Evolutionary conservation across 2,797 vertebrate genomes (phyloP).

Genomic region (Chanos chanos): DNA sequence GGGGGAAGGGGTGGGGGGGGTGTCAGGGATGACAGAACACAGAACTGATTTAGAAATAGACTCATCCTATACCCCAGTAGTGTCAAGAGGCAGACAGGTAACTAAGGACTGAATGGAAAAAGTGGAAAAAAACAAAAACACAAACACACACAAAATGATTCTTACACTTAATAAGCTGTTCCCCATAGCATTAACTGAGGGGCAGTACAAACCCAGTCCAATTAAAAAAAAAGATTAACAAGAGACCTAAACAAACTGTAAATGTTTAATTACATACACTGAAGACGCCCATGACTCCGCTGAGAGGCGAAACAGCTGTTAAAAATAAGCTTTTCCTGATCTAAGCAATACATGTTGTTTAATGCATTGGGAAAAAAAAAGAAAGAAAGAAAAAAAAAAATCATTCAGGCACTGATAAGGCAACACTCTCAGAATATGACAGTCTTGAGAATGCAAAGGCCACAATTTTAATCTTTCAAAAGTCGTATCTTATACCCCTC

Average conservation of each 20-base stretch:
- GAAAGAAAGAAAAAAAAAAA: constrained; percentile 61
- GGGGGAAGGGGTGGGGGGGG: too few species aligned
- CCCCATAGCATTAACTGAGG: constrained; percentile 65
- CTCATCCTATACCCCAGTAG: constrained; percentile 50
- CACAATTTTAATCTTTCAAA: constrained; percentile 81
- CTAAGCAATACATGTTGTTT: constrained; percentile 72
- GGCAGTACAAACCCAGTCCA: constrained; percentile 66
- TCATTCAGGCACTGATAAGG: constrained; percentile 86
- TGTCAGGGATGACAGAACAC: constrained; percentile 51
- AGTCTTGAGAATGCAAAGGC: constrained; percentile 85
- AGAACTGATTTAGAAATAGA: constrained; percentile 35
- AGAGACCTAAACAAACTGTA: constrained; percentile 74
- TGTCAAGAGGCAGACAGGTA: constrained; percentile 54
- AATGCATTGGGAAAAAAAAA: constrained; percentile 69
- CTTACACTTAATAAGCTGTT: constrained; percentile 49
- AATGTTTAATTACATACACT: constrained; percentile 71
- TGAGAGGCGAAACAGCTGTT: too few species aligned
- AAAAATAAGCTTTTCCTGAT: constrained; percentile 72
- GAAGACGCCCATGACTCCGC: too few species aligned
- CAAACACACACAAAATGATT: constrained; percentile 56
- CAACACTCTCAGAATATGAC: constrained; percentile 81
- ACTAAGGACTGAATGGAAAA: constrained; percentile 5
- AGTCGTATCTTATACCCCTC: constrained; percentile 54
- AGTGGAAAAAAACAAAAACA: constrained; percentile 39
- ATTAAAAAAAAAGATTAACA: too few species aligned